Conservation (phyloP, 2,797 vertebrate genomes). For the Dermochelys coriacea region DNA sequence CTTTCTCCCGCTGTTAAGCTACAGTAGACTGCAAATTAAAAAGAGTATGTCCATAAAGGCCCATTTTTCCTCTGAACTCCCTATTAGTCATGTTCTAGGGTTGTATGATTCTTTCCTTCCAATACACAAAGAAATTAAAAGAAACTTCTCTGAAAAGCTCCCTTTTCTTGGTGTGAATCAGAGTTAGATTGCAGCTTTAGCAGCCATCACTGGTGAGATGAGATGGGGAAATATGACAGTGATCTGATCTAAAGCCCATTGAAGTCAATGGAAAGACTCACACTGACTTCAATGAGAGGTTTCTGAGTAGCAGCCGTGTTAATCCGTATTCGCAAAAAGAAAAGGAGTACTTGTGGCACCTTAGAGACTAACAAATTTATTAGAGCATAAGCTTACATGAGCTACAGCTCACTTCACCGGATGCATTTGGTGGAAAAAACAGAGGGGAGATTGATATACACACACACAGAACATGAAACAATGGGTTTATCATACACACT, state of each 20-base stretch:
- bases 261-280: neutral
- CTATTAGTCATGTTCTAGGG: neutral
- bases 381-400: too few relatives aligned
- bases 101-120: neutral
- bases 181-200: neutral
- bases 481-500: too few relatives aligned
- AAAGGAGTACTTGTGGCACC: too few relatives aligned
- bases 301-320: too few relatives aligned
- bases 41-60: neutral
- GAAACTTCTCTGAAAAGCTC: neutral
- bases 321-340: too few relatives aligned
- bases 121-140: neutral
- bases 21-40: neutral
- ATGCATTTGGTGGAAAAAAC: too few relatives aligned
- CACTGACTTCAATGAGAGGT: accelerated
- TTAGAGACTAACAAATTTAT: too few relatives aligned
- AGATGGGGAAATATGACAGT: neutral
- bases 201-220: neutral
- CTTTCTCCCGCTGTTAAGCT: neutral
- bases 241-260: neutral
- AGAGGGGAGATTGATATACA: too few relatives aligned
- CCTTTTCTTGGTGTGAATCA: neutral
- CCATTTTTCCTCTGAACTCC: neutral
- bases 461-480: too few relatives aligned
- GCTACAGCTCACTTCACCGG: too few relatives aligned